Evolutionary conservation across 2,888 invertebrate species (phyloP).

Genomic region (Microchrysa polita): DNA sequence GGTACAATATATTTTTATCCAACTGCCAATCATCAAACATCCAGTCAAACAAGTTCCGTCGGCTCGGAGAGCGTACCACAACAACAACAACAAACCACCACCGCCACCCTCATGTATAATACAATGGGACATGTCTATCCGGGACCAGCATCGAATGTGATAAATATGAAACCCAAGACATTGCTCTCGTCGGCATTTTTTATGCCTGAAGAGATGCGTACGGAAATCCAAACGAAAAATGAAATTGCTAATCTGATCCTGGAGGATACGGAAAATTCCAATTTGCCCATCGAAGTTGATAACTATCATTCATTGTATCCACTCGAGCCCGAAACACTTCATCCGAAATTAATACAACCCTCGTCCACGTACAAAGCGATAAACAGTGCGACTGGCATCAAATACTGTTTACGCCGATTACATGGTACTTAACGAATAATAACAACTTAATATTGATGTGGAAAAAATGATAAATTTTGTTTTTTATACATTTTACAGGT

Average conservation of each 20-base stretch:
- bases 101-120: constrained; percentile 58
- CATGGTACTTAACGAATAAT: constrained; percentile 70
- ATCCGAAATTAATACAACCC: constrained; percentile 76
- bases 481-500: constrained; percentile 66
- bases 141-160: constrained; percentile 64
- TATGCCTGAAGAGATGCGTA: constrained; percentile 82
- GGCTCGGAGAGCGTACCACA: constrained; percentile 59
- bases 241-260: constrained; percentile 71
- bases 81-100: constrained; percentile 56
- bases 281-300: constrained; percentile 86
- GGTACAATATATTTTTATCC: constrained; percentile 96
- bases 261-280: constrained; percentile 70
- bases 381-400: constrained; percentile 84
- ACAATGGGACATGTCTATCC: constrained; percentile 62
- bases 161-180: constrained; percentile 63
- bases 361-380: constrained; percentile 91
- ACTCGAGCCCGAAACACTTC: constrained; percentile 73
- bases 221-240: constrained; percentile 62
- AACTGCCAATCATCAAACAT: constrained; percentile 68
- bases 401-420: constrained; percentile 86
- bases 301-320: constrained; percentile 89
- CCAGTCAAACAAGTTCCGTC: constrained; percentile 61
- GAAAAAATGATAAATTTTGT: background rate
- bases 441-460: no score
- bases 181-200: constrained; percentile 75